Percentiles rank a stretch among this genome's conserved stretches.
phyloP scores from a whole-genome alignment of 2,797 vertebrate genomes.

The Hippopotamyrus pictus region DNA sequence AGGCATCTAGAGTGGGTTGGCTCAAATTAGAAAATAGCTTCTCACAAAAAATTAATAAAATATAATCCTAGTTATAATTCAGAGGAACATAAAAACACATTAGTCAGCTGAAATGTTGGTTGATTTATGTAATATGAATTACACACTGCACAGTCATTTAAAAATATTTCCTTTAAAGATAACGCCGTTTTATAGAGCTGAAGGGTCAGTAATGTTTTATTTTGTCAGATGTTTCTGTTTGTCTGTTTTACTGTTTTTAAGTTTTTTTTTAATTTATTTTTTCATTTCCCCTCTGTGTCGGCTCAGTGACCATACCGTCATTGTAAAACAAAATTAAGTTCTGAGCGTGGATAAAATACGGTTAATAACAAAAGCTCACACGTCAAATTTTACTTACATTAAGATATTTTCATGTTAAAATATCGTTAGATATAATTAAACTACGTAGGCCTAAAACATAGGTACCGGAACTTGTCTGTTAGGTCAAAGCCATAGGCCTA shows the following conservation, averaged over 20 bases:
- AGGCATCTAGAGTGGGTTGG: background rate
- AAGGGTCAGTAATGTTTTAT: background rate
- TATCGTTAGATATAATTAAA: background rate
- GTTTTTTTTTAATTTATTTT: background rate
- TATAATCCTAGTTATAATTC: constrained; percentile 20
- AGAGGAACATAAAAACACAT: constrained; percentile 26
- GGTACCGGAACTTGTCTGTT: background rate
- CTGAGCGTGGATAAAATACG: background rate
- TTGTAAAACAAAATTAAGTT: background rate
- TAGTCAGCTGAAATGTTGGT: background rate
- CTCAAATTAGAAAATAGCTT: background rate
- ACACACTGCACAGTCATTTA: background rate
- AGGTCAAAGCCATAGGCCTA: background rate
- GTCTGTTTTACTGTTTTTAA: background rate
- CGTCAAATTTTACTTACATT: background rate
- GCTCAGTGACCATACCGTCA: background rate
- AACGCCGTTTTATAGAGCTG: background rate
- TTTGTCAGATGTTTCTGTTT: background rate
- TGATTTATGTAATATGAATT: constrained; percentile 2
- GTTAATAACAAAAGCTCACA: background rate
- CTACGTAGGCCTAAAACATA: background rate
- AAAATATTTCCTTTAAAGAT: background rate
- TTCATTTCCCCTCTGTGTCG: background rate
- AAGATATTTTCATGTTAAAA: background rate
- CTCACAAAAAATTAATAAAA: constrained; percentile 27